Percentiles rank a stretch among this genome's conserved stretches.
These are phyloP conservation scores for Aegotheles bennettii DNA, from an alignment of 2,113 vertebrate genomes.

Conservation along the genomic window DNA sequence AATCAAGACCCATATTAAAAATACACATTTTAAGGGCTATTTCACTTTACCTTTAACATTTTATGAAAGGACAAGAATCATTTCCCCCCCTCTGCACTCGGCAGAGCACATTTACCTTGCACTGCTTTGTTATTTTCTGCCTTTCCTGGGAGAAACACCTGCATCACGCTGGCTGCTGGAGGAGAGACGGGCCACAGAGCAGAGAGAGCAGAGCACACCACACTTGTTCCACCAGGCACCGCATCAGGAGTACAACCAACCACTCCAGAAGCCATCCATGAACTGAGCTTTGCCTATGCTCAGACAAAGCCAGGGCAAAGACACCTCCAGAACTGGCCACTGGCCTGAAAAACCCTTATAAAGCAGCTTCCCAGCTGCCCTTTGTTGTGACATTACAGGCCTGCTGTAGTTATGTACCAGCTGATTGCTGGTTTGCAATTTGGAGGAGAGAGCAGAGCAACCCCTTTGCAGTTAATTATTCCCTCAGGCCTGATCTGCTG, in stretches of 20 bases:
- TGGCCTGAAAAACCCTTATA: accelerated
- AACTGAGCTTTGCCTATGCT: accelerated
- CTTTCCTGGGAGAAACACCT: not conserved
- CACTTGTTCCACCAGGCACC: not conserved
- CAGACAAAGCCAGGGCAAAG: not conserved
- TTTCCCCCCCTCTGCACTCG: not conserved
- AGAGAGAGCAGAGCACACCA: not conserved
- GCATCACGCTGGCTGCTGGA: accelerated
- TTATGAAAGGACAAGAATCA: not conserved
- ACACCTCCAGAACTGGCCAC: accelerated
- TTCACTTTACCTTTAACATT: not conserved
- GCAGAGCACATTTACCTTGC: not conserved
- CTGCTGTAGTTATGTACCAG: not conserved
- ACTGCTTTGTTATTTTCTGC: not conserved
- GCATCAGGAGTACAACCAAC: not conserved
- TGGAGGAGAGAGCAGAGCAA: not conserved
- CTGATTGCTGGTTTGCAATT: not conserved
- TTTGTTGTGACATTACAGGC: not conserved
- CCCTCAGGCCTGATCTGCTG: not conserved
- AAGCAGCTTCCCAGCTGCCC: not conserved
- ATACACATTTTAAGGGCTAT: not conserved
- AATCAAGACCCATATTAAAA: not conserved
- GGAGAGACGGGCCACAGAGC: not conserved
- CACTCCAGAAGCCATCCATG: not conserved
- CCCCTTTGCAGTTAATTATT: not conserved